A percentile compares a stretch with the other conserved stretches of the same genome.
phyloP scores from a whole-genome alignment of 2,113 vertebrate genomes.

The Martes martes region DNA sequence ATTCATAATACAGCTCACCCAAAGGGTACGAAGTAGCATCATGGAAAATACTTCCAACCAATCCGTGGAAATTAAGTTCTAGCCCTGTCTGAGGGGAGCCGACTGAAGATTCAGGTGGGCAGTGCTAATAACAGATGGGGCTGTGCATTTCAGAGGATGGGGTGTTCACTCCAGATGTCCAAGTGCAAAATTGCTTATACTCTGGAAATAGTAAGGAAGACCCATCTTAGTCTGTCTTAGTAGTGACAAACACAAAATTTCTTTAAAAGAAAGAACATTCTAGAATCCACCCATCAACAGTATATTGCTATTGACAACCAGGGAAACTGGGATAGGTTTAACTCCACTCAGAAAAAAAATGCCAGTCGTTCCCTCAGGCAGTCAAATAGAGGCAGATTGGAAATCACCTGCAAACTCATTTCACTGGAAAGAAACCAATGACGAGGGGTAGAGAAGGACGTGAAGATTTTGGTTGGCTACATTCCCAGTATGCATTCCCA shows the following conservation, averaged over 20 bases:
- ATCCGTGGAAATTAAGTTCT: background rate
- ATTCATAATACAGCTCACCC: background rate
- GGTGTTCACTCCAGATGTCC: background rate
- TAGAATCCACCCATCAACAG: background rate
- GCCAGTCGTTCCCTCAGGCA: background rate
- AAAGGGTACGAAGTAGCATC: background rate
- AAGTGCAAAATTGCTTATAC: background rate
- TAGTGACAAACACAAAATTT: background rate
- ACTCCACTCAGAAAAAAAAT: background rate
- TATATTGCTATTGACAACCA: background rate
- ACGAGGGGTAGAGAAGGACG: background rate
- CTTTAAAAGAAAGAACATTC: background rate
- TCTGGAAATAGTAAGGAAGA: background rate
- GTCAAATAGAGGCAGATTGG: background rate
- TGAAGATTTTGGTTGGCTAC: background rate
- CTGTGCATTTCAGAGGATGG: background rate
- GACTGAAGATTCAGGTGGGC: background rate
- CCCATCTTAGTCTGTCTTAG: background rate
- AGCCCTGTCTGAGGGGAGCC: background rate
- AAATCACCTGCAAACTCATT: background rate
- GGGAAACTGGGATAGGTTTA: background rate
- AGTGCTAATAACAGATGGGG: background rate
- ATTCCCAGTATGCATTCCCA: background rate
- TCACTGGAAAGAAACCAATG: background rate
- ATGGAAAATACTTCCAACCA: constrained; percentile 16